Evolutionary conservation across 2,113 vertebrate species (phyloP), one percentile per base, ranked within the genome.

Genomic region (Dolichallabes microphthalmus): DNA sequence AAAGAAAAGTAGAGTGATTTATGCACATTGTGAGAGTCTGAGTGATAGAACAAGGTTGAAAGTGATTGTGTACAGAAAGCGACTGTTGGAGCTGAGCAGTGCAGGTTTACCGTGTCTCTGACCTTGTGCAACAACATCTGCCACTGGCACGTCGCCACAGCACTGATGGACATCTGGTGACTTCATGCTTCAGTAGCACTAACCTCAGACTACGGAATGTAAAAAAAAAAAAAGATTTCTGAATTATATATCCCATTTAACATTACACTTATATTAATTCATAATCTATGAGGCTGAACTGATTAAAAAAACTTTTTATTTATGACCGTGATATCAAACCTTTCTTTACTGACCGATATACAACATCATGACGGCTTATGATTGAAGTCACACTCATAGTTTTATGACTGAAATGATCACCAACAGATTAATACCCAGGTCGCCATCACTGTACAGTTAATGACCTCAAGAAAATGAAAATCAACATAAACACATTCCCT

Each of bases 81-180:
- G 78, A 82, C 20, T 79, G 55, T 30, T 32, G 32, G 78, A 75
- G 71, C 71, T 80, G 58, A 77, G 39, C 69, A 64, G 22, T 27
- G 0, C 30, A 57, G 45, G 69, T 83, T 89, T 58, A 45, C 86
- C 69, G 83, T 92, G 88, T 89, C 90, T 92, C 88, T 77, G 68
- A 85, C 87, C 85, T 87, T 85, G 78, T 8, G 27, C 11, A 76
- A 22, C 25, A 13, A 32, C 35, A 52, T 68, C 30, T 80, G 82
- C 61, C 74, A 15, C n/a, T 85, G 89, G 87, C 89, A 84, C 6
- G 4, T 85, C 91, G 91, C 89, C 87, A 88, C 91, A 92, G 90
- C 85, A 89, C 85, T 89, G 90, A 87, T 91, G 88, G 90, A 89
- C 90, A 71, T 86, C 83, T 89, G 4, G 87, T 88, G 87, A 89